Conservation (phyloP, 2,797 vertebrate species). For the Sebastes trivittatus region DNA sequence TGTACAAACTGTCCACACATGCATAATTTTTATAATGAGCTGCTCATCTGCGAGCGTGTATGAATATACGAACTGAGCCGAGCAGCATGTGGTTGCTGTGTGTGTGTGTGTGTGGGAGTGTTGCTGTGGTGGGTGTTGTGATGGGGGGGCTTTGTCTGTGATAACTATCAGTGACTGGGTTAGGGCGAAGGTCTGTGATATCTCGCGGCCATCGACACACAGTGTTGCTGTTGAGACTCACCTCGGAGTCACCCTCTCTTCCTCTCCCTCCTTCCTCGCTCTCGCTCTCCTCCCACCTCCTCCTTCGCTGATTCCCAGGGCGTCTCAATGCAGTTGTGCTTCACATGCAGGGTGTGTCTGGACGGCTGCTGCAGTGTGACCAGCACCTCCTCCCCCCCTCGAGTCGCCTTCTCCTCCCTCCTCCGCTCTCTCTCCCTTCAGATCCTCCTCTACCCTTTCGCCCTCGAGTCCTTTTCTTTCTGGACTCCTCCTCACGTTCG, state of each 20-base stretch:
- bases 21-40: constrained; percentile 74
- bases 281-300: constrained; percentile 24
- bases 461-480: constrained; percentile 64
- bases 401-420: constrained; percentile 34
- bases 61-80: constrained; percentile 43
- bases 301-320: constrained; percentile 44
- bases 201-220: constrained; percentile 75
- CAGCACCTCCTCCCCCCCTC: constrained; percentile 41
- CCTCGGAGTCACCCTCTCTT: constrained; percentile 69
- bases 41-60: constrained; percentile 37
- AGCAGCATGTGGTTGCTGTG: constrained; percentile 22
- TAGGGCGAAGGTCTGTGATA: constrained; percentile 78
- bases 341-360: constrained; percentile 81
- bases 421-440: constrained; percentile 38
- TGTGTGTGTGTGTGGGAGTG: constrained; percentile 27
- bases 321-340: constrained; percentile 74
- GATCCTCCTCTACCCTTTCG: constrained; percentile 66
- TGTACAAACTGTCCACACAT: constrained; percentile 50
- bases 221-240: constrained; percentile 73
- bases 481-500: constrained; percentile 67
- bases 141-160: constrained; percentile 58
- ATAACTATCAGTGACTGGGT: constrained; percentile 76
- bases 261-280: constrained; percentile 22
- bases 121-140: no score
- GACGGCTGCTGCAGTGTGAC: constrained; percentile 77